Evolutionary conservation across 2,797 vertebrate species (phyloP), one percentile per base, ranked within the genome.

Genomic region (Cryptoprocta ferox): DNA sequence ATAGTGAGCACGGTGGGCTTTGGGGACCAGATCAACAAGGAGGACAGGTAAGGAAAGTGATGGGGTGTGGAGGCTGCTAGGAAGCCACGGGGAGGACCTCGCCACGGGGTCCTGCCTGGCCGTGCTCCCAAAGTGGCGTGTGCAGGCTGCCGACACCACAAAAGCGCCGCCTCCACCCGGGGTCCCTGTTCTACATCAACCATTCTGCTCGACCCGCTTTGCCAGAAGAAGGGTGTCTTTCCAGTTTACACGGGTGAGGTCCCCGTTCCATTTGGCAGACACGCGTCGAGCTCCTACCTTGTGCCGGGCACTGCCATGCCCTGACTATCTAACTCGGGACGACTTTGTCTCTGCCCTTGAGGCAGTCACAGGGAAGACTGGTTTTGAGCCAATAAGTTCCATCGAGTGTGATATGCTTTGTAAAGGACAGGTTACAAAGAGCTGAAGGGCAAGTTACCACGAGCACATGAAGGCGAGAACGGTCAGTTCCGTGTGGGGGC

Each of bases 1-100:
- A 98, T 99, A 1, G 99, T 99, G 83, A 99, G 99, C 99, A 99
- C 99, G 0, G 99, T 99, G 91, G 99, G 99, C 89, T 99, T 99
- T 85, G 99, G 99, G 59, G 99, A 99, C 98, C 99, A 99, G 98
- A 99, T 99, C 97, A 99, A 99, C 98, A 99, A 99, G 98, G 99
- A 99, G 91, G 99, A 99, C 98, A 99, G 99, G 99, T 99, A 98
- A 98, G 97, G 80, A 82, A 75, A 81, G 21, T 8, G 4, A 7
- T 59, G 30, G 45, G 50, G 18, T 53, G 39, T 76, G 32, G 56
- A 65, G 71, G 32, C 63, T 71, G 48, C 26, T 63, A 37, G 88
- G 73, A 39, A 21, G 37, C 65, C 28, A 30, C 0, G 0, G 12
- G 28, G 59, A 76, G 42, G 28, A 50, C 30, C 42, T 94, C 30